A percentile compares a stretch with the other conserved stretches of the same genome.
These are phyloP conservation scores for Sipha maydis DNA, from an alignment of 2,888 invertebrate species.

Conservation along the genomic window DNA sequence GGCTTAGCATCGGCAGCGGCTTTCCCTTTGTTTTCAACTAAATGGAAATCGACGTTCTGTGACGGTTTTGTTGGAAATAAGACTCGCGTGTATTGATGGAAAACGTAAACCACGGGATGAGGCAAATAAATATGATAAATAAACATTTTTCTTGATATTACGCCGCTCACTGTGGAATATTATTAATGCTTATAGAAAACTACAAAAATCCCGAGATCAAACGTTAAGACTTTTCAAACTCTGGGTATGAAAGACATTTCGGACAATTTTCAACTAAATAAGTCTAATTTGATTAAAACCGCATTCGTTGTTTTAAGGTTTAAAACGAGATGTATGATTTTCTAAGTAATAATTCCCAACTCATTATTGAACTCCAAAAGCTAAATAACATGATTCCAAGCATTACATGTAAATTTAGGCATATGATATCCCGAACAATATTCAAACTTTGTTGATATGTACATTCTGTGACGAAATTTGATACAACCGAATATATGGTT, in stretches of 20 bases:
- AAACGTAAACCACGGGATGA: not conserved
- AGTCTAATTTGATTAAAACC: not conserved
- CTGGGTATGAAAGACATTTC: not conserved
- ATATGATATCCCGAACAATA: too few relatives aligned
- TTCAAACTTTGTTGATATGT: too few relatives aligned
- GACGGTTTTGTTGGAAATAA: not conserved
- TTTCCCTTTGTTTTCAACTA: not conserved
- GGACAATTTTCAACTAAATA: not conserved
- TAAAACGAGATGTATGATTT: not conserved
- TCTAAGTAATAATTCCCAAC: not conserved
- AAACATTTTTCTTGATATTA: too few relatives aligned
- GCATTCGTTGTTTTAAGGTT: not conserved
- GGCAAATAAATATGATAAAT: too few relatives aligned
- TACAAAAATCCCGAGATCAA: not conserved
- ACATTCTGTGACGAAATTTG: too few relatives aligned
- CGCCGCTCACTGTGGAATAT: not conserved
- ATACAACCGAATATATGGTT: too few relatives aligned
- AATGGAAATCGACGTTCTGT: constrained; percentile 1
- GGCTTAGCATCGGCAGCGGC: not conserved
- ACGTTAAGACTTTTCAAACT: not conserved
- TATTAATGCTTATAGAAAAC: not conserved
- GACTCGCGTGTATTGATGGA: not conserved
- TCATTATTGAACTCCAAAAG: not conserved
- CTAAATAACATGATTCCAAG: too few relatives aligned
- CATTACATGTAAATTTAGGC: too few relatives aligned